Conservation (phyloP, 2,888 invertebrate species). For the Latheticus oryzae region DNA sequence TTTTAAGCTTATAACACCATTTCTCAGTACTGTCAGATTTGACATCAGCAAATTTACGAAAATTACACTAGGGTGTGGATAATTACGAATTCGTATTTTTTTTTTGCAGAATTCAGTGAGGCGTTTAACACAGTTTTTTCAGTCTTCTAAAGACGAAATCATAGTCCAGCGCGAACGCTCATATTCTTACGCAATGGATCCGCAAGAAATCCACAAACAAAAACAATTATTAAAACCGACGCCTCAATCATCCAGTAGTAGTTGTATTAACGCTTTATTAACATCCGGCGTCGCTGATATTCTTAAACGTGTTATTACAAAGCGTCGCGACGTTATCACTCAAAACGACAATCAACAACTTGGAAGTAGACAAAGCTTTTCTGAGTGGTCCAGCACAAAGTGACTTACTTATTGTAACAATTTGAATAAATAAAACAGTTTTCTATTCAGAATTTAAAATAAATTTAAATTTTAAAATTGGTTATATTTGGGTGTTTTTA, state of each 20-base stretch:
- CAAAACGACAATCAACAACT: constrained; percentile 52
- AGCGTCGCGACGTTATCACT: constrained; percentile 57
- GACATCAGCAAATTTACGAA: no score
- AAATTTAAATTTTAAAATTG: background rate
- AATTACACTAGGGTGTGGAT: no score
- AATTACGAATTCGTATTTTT: no score
- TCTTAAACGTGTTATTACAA: constrained; percentile 62
- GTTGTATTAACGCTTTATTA: constrained; percentile 63
- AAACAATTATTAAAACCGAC: constrained; percentile 55
- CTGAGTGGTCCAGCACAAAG: constrained; percentile 57
- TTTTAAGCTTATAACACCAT: no score
- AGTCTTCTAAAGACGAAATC: constrained; percentile 60
- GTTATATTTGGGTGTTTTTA: no score
- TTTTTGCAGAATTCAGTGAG: constrained; percentile 9
- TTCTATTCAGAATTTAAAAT: background rate
- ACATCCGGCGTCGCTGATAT: constrained; percentile 64
- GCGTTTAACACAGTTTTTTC: constrained; percentile 39
- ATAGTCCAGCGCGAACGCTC: constrained; percentile 56
- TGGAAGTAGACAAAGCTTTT: constrained; percentile 59
- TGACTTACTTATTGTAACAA: constrained; percentile 16
- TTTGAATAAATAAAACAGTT: no score
- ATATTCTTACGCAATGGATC: constrained; percentile 57
- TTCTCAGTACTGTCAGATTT: no score
- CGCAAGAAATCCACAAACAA: constrained; percentile 58
- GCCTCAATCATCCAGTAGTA: constrained; percentile 59